Conservation (phyloP, 2,113 vertebrate genomes). For the Peromyscus polionotus region DNA sequence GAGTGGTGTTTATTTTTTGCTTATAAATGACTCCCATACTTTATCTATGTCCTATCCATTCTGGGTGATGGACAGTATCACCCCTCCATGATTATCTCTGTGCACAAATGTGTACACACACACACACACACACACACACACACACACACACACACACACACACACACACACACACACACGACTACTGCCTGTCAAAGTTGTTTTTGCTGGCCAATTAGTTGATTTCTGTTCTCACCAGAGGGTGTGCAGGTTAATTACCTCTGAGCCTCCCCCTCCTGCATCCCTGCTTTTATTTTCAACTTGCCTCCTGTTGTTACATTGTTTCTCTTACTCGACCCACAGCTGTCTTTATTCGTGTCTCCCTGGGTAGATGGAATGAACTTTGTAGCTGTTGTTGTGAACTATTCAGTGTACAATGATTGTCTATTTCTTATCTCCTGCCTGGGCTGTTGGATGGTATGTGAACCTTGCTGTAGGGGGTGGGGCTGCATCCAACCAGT, state of each 20-base stretch:
- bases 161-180: too few relatives aligned
- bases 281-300: slow-evolving; percentile 53
- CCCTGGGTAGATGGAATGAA: background rate
- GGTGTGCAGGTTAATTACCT: background rate
- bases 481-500: background rate
- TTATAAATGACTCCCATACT: background rate
- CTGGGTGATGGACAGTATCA: background rate
- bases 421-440: background rate
- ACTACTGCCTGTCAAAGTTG: background rate
- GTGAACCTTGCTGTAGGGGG: background rate
- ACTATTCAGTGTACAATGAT: background rate
- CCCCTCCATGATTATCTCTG: background rate
- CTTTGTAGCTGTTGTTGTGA: background rate
- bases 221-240: slow-evolving; percentile 25
- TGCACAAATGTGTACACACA: background rate
- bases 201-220: background rate
- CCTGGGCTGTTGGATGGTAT: background rate
- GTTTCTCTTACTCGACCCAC: background rate
- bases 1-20: background rate
- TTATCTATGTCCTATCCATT: background rate
- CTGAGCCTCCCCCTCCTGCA: background rate
- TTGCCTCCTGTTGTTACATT: background rate
- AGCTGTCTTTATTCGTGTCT: background rate
- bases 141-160: background rate
- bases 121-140: background rate